Conservation (phyloP, 2,113 vertebrate species). For the Neodontobutis hainanensis region DNA sequence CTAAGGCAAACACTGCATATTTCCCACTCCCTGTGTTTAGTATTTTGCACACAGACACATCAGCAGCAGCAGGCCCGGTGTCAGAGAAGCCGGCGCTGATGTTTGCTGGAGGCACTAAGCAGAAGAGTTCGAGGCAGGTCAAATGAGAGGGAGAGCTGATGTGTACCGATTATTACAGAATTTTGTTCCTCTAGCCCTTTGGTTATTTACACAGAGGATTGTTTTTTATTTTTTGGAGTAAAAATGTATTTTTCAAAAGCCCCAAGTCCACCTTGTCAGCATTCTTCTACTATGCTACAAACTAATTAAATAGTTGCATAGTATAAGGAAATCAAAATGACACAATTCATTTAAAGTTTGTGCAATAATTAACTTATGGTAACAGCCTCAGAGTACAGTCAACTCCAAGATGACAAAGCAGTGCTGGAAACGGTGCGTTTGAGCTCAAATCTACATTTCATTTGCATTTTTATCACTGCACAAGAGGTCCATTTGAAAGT, state of each 20-base stretch:
- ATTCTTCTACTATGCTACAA: too few relatives aligned
- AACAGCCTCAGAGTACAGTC: not conserved
- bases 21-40: constrained; percentile 36
- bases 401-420: constrained; percentile 1
- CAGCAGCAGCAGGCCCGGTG: constrained; percentile 27
- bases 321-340: too few relatives aligned
- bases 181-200: not conserved
- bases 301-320: too few relatives aligned
- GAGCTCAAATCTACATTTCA: constrained; percentile 9
- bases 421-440: constrained; percentile 29
- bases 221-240: not conserved
- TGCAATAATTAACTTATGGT: too few relatives aligned
- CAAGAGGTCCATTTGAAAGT: constrained; percentile 28
- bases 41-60: constrained; percentile 37
- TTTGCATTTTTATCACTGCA: constrained; percentile 52
- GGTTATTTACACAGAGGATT: not conserved
- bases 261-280: not conserved
- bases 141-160: constrained; percentile 18
- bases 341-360: too few relatives aligned
- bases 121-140: constrained; percentile 18
- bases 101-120: constrained; percentile 34
- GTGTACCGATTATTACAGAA: constrained; percentile 6
- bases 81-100: constrained; percentile 27
- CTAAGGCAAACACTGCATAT: constrained; percentile 21
- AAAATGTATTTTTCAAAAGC: not conserved